Evolutionary conservation across 2,888 invertebrate genomes (phyloP).

Genomic region (Pachymerium ferrugineum): DNA sequence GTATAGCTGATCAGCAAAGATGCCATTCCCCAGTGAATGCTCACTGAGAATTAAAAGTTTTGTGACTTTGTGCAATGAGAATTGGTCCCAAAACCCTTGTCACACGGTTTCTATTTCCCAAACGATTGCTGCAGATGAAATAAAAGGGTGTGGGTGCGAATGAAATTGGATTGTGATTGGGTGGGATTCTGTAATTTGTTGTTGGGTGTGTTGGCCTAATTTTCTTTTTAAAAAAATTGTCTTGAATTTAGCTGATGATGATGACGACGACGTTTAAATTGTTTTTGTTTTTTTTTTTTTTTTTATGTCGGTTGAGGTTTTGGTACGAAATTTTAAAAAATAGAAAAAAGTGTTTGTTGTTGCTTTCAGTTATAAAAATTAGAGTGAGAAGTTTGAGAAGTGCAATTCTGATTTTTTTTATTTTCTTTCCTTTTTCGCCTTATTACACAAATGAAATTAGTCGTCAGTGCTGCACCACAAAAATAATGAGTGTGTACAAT

Average conservation of each 20-base stretch:
- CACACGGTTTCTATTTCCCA: slow-evolving; percentile 15
- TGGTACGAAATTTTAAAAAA: too few relatives aligned
- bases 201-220: not conserved
- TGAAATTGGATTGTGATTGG: slow-evolving; percentile 21
- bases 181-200: not conserved
- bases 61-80: slow-evolving; percentile 6
- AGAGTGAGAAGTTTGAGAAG: not conserved
- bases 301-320: too few relatives aligned
- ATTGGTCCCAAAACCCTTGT: not conserved
- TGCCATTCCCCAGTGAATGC: not conserved
- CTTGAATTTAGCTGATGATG: too few relatives aligned
- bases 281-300: not conserved
- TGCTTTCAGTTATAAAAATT: not conserved
- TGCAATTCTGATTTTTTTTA: not conserved
- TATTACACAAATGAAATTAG: slow-evolving; percentile 21
- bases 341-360: too few relatives aligned
- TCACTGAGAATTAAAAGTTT: not conserved
- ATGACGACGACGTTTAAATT: too few relatives aligned
- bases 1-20: not conserved
- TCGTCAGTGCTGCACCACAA: not conserved
- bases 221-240: too few relatives aligned
- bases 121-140: slow-evolving; percentile 7
- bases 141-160: not conserved
- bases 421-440: not conserved
- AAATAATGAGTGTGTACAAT: slow-evolving; percentile 21